Percentiles rank a stretch among this genome's conserved stretches.
Evolutionary conservation across 2,888 invertebrate species (phyloP).

Genomic region (Drosophila rellima): DNA sequence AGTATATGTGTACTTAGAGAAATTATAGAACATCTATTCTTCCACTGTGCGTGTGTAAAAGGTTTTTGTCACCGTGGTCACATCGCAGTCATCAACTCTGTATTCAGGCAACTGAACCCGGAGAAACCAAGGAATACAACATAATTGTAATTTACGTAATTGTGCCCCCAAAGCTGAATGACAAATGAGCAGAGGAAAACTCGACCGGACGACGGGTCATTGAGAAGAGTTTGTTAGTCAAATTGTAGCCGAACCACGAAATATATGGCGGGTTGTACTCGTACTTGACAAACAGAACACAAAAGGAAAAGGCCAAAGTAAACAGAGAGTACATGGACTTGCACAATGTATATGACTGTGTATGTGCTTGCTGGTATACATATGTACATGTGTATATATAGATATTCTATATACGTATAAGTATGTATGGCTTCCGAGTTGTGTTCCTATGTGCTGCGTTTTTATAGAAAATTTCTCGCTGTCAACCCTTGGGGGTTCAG

Average conservation of each 20-base stretch:
- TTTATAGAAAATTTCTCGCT: not conserved
- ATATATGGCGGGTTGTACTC: conserved; percentile 34
- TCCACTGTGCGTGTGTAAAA: conserved; percentile 9
- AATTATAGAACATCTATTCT: conserved; percentile 25
- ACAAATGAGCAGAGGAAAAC: conserved; percentile 57
- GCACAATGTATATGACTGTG: conserved; percentile 2
- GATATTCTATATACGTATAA: conserved; percentile 9
- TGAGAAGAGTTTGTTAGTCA: conserved; percentile 58
- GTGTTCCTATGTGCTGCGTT: conserved; percentile 5
- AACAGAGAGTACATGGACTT: conserved; percentile 33
- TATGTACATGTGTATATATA: conserved; percentile 19
- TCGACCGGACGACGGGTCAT: conserved; percentile 49
- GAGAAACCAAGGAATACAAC: conserved; percentile 61
- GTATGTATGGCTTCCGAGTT: conserved; percentile 39
- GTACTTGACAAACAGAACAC: conserved; percentile 62
- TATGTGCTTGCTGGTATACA: conserved; percentile 3
- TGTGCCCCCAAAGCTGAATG: conserved; percentile 70
- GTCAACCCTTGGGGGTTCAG: conserved; percentile 11
- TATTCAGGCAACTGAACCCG: conserved; percentile 20
- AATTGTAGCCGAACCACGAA: conserved; percentile 33
- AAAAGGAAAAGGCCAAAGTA: conserved; percentile 60
- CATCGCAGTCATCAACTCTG: conserved; percentile 54
- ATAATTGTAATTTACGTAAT: conserved; percentile 75
- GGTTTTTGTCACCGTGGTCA: conserved; percentile 54
- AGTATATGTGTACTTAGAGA: not conserved